These are phyloP conservation scores for Spermophilus dauricus DNA, from an alignment of 2,113 vertebrate genomes.

Conservation along the genomic window DNA sequence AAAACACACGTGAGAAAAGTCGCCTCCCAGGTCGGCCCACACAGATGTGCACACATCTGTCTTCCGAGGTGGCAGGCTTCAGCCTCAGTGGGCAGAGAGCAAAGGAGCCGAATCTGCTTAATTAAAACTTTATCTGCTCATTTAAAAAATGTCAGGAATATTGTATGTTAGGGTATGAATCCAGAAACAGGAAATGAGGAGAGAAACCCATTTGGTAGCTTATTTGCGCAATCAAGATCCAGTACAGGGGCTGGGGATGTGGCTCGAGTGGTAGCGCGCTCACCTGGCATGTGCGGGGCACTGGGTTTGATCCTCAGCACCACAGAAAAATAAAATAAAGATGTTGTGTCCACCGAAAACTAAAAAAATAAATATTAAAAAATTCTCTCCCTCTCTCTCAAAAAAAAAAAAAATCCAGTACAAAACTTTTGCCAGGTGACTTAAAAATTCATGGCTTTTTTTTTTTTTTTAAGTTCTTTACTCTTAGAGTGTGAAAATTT, in stretches of 20 bases:
- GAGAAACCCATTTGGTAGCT: background rate
- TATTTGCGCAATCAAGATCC: background rate
- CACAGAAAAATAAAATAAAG: too few species aligned
- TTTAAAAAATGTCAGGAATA: background rate
- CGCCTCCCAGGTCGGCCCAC: background rate
- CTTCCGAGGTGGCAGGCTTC: background rate
- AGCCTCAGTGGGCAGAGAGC: background rate
- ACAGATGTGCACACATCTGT: accelerated
- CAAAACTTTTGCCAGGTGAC: background rate
- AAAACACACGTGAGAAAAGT: background rate
- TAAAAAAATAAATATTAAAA: too few species aligned
- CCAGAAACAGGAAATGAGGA: background rate
- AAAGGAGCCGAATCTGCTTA: background rate
- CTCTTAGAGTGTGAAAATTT: background rate
- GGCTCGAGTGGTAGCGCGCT: too few species aligned
- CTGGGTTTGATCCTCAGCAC: too few species aligned
- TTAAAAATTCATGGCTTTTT: too few species aligned
- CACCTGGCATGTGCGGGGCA: too few species aligned
- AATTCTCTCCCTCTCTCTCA: too few species aligned
- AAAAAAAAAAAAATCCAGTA: too few species aligned
- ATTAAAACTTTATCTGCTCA: background rate
- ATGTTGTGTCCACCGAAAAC: too few species aligned
- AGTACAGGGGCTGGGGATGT: too few species aligned
- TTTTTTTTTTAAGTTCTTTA: background rate
- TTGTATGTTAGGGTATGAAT: background rate